phyloP scores from a whole-genome alignment of 2,113 vertebrate species.

The Carettochelys insculpta region DNA sequence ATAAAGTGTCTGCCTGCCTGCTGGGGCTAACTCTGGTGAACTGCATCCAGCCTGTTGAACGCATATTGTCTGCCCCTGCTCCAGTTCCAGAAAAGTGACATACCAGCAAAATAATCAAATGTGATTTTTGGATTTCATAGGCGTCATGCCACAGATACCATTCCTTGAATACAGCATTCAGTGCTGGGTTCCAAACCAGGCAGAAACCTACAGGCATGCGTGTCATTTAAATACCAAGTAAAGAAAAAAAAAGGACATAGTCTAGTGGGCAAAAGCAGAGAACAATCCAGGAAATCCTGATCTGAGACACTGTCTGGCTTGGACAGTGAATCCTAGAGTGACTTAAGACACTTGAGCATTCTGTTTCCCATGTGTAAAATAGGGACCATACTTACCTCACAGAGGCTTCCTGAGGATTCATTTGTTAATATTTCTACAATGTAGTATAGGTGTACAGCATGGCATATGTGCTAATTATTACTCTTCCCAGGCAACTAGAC shows the following conservation, averaged over 20 bases:
- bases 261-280: neutral
- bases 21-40: too few relatives aligned
- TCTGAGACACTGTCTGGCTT: too few relatives aligned
- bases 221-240: neutral
- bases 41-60: too few relatives aligned
- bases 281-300: conserved; percentile 24
- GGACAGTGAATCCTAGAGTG: too few relatives aligned
- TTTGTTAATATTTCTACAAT: conserved; percentile 6
- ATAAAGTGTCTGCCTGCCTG: too few relatives aligned
- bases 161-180: neutral
- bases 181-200: neutral
- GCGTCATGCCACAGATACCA: neutral
- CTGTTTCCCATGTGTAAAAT: conserved; percentile 12
- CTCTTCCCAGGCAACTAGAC: neutral
- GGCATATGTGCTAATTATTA: neutral
- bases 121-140: neutral
- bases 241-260: neutral
- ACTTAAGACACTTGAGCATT: conserved; percentile 37
- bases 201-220: neutral
- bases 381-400: conserved; percentile 34
- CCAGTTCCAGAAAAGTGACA: neutral
- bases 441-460: neutral
- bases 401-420: conserved; percentile 17
- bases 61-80: too few relatives aligned
- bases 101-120: neutral